Percentiles rank a stretch among this genome's conserved stretches.
phyloP scores from a whole-genome alignment of 2,113 vertebrate genomes.

The Hippocampus comes region DNA sequence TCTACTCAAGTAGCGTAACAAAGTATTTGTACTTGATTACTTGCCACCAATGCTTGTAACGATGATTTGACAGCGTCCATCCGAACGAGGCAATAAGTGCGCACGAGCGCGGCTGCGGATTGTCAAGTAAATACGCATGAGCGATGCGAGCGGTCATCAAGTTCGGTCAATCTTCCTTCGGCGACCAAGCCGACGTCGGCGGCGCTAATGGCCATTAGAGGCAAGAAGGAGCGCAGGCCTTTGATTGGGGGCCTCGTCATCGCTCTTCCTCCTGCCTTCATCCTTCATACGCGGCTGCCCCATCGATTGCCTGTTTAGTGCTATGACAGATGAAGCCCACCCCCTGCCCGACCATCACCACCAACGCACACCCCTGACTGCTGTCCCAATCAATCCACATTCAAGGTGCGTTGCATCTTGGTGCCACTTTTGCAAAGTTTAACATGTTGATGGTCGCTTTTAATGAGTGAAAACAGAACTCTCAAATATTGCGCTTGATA shows the following conservation, averaged over 20 bases:
- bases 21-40: not conserved
- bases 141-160: slow-evolving; percentile 93
- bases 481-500: too few species aligned
- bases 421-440: not conserved
- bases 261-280: slow-evolving; percentile 95
- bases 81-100: slow-evolving; percentile 86
- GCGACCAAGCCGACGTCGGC: slow-evolving; percentile 96
- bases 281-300: slow-evolving; percentile 88
- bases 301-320: slow-evolving; percentile 98
- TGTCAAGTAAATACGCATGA: slow-evolving; percentile 99
- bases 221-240: slow-evolving; percentile 79
- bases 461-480: not conserved
- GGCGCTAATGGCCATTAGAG: slow-evolving; percentile 95
- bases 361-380: slow-evolving; percentile 58
- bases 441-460: not conserved
- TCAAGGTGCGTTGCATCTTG: slow-evolving; percentile 50
- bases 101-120: slow-evolving; percentile 83
- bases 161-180: slow-evolving; percentile 96
- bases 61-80: slow-evolving; percentile 75
- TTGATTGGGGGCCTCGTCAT: slow-evolving; percentile 91
- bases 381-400: slow-evolving; percentile 73
- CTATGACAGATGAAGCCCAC: slow-evolving; percentile 89
- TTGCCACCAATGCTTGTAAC: not conserved
- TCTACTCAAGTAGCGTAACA: not conserved
- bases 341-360: slow-evolving; percentile 6